Conservation (phyloP, 2,113 vertebrate genomes). For the Caretta caretta region DNA sequence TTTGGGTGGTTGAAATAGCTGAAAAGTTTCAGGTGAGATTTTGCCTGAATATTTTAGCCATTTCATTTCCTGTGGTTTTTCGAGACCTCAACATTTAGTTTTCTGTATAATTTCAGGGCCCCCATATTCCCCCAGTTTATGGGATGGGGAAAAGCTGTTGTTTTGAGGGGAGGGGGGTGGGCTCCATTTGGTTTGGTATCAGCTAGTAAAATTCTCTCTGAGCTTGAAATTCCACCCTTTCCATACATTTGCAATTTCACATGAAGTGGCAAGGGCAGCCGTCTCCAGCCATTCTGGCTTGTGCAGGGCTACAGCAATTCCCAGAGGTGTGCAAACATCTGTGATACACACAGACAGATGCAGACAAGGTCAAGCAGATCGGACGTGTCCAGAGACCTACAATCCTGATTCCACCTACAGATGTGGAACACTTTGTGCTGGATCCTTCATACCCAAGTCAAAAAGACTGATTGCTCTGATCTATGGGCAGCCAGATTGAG, state of each 20-base stretch:
- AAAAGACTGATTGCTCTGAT: background rate
- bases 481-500: background rate
- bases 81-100: background rate
- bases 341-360: background rate
- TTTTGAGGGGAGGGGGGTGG: background rate
- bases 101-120: background rate
- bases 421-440: background rate
- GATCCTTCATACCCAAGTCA: no score
- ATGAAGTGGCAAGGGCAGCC: background rate
- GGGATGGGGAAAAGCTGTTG: background rate
- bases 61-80: background rate
- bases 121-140: background rate
- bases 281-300: background rate
- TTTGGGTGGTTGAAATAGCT: background rate
- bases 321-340: background rate
- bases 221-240: background rate
- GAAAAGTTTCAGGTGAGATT: background rate
- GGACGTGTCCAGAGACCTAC: background rate
- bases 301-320: background rate
- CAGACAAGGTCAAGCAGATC: background rate
- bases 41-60: fast-evolving
- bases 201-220: background rate
- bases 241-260: background rate
- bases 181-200: background rate
- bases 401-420: background rate